Conservation (phyloP, 2,888 invertebrate species). For the Cantharis rustica region DNA sequence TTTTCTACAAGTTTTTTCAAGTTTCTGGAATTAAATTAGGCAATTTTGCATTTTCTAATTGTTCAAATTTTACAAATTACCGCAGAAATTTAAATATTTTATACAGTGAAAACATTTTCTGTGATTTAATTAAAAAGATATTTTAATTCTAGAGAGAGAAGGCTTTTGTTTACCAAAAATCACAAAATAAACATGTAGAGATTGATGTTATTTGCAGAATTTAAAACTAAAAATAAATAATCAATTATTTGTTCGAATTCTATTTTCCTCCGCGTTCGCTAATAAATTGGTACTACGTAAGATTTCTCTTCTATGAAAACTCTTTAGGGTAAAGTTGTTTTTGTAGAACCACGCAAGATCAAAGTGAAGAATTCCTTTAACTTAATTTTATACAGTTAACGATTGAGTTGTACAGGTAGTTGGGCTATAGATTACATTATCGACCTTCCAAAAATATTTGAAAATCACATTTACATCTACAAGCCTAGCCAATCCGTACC, state of each 20-base stretch:
- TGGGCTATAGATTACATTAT: too few relatives aligned
- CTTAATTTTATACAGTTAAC: too few relatives aligned
- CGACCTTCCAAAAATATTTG: too few relatives aligned
- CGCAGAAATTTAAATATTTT: neutral
- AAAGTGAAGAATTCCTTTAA: too few relatives aligned
- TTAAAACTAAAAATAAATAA: neutral
- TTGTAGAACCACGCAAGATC: too few relatives aligned
- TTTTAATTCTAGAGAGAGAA: neutral
- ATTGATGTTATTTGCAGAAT: neutral
- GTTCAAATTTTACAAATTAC: neutral
- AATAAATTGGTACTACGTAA: neutral
- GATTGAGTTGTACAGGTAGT: too few relatives aligned
- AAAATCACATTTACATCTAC: too few relatives aligned
- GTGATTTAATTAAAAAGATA: neutral
- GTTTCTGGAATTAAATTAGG: neutral
- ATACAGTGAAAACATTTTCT: neutral
- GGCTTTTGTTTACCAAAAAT: neutral
- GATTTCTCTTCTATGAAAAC: neutral
- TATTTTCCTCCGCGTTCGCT: neutral
- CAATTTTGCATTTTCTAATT: neutral
- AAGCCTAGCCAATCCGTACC: too few relatives aligned
- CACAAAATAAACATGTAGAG: neutral
- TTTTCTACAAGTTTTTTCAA: neutral
- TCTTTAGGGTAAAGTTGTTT: too few relatives aligned
- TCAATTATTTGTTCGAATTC: neutral